Conservation (phyloP, 1,140 invertebrate genomes). For the Gonioctena quinquepunctata region DNA sequence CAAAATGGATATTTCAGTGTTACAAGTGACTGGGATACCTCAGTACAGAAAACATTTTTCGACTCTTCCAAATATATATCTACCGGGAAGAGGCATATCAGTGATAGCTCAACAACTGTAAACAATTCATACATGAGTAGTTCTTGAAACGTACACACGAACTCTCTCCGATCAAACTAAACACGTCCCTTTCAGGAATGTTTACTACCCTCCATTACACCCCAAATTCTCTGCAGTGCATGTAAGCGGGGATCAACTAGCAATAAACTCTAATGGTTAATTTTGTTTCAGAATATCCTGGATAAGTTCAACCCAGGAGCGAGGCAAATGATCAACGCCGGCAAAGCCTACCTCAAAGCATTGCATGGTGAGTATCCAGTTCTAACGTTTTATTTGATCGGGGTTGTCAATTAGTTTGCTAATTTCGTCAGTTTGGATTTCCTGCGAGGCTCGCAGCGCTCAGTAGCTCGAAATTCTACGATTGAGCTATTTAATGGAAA, state of each 20-base stretch:
- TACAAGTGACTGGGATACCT: too few relatives aligned
- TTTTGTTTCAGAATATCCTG: conserved; percentile 84
- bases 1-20: too few relatives aligned
- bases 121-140: too few relatives aligned
- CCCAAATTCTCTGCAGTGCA: neutral
- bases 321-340: conserved; percentile 87
- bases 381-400: neutral
- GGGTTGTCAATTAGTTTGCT: neutral
- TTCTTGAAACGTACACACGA: too few relatives aligned
- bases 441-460: neutral
- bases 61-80: too few relatives aligned
- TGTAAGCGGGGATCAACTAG: neutral
- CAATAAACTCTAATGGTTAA: neutral
- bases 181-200: neutral
- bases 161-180: neutral
- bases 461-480: too few relatives aligned
- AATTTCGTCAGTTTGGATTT: neutral
- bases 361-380: conserved; percentile 83
- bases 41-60: too few relatives aligned
- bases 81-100: too few relatives aligned
- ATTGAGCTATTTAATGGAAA: too few relatives aligned
- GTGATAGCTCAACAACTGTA: too few relatives aligned
- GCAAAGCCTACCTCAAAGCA: conserved; percentile 89
- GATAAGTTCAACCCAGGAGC: conserved; percentile 93
- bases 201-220: neutral